These are phyloP conservation scores for Melangyna quadrimaculata DNA, from an alignment of 2,888 invertebrate genomes.

Conservation along the genomic window DNA sequence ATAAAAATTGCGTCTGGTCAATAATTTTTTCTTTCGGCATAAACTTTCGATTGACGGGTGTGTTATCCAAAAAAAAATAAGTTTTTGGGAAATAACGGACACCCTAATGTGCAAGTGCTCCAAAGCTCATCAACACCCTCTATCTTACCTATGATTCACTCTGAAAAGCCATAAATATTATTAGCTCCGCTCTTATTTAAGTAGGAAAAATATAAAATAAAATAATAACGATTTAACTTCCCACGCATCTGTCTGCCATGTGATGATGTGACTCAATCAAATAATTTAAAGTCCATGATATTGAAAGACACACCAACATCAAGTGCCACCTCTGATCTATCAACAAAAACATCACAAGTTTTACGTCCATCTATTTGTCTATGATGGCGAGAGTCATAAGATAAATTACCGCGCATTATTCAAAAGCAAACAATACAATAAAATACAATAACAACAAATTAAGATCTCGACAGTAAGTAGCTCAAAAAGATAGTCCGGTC, in stretches of 20 bases:
- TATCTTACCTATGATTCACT: not conserved
- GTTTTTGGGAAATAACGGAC: no score
- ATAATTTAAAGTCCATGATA: conserved; percentile 5
- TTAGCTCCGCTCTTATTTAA: not conserved
- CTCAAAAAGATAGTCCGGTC: not conserved
- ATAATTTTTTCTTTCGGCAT: no score
- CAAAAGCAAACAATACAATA: conserved; percentile 19
- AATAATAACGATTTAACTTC: not conserved
- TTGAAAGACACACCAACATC: conserved; percentile 5
- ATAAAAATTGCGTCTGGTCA: no score
- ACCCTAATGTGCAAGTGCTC: no score
- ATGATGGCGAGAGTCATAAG: not conserved
- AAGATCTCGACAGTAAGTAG: conserved; percentile 11
- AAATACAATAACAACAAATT: not conserved
- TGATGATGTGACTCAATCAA: conserved; percentile 16
- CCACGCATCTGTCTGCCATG: conserved; percentile 13
- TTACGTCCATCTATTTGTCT: not conserved
- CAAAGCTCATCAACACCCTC: no score
- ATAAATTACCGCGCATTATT: conserved; percentile 31
- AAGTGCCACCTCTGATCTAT: conserved; percentile 9
- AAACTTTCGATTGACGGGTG: no score
- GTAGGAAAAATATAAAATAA: not conserved
- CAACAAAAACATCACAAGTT: conserved; percentile 1
- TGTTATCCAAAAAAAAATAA: no score
- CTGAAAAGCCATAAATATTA: not conserved